Evolutionary conservation across 2,797 vertebrate species (phyloP).

Genomic region (Epinephelus malabaricus): DNA sequence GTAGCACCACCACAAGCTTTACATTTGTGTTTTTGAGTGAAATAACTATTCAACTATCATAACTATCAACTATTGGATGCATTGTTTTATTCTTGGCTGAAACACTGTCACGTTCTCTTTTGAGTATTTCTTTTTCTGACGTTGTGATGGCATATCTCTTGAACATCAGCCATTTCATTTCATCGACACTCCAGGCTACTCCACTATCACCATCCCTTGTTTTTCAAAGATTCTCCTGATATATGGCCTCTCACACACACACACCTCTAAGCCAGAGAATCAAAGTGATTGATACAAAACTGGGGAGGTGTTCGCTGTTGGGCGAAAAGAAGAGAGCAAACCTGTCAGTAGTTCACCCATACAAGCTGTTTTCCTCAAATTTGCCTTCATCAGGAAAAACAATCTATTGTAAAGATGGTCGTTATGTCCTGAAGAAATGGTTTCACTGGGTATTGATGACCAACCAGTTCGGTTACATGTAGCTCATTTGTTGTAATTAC

Average conservation of each 20-base stretch:
- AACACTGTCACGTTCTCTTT: not conserved
- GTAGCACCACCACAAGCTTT: not conserved
- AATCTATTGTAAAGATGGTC: not conserved
- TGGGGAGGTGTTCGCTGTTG: slow-evolving; percentile 21
- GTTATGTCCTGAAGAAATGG: not conserved
- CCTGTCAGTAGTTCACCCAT: not conserved
- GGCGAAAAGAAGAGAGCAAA: slow-evolving; percentile 37
- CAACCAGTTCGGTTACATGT: slow-evolving; percentile 14
- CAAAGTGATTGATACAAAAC: slow-evolving; percentile 64
- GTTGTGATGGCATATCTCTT: slow-evolving; percentile 16
- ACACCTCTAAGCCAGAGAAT: slow-evolving; percentile 55
- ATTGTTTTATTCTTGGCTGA: not conserved
- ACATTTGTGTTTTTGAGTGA: not conserved
- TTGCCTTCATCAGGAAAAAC: not conserved
- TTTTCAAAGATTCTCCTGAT: slow-evolving; percentile 52
- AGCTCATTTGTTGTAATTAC: slow-evolving; percentile 48
- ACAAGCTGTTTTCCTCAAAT: slow-evolving; percentile 9
- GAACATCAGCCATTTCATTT: slow-evolving; percentile 31
- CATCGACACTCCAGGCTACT: slow-evolving; percentile 27
- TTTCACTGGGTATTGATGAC: slow-evolving; percentile 38
- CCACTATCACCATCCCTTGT: slow-evolving; percentile 21
- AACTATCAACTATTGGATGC: no score
- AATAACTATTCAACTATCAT: not conserved
- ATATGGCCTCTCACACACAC: slow-evolving; percentile 37
- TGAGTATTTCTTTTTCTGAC: not conserved